These are phyloP conservation scores for Cynoglossus semilaevis DNA, from an alignment of 2,113 vertebrate genomes.

Conservation along the genomic window DNA sequence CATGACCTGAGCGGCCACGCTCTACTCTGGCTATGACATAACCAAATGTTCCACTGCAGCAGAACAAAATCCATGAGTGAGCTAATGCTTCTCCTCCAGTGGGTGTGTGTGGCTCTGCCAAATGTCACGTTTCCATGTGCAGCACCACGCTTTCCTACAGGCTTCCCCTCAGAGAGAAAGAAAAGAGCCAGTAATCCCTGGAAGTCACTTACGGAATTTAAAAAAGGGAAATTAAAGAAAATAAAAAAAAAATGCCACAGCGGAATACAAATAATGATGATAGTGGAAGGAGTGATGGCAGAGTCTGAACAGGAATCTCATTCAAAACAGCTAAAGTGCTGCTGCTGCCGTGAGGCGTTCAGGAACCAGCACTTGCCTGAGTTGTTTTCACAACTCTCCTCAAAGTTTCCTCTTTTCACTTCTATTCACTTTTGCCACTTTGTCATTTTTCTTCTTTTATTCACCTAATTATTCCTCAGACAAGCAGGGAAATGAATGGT, in stretches of 20 bases:
- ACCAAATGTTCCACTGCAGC: conserved; percentile 59
- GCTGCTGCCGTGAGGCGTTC: conserved; percentile 15
- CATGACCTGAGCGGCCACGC: conserved; percentile 16
- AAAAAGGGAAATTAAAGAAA: conserved; percentile 25
- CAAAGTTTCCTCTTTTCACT: conserved; percentile 35
- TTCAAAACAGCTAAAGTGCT: conserved; percentile 35
- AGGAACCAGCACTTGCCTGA: conserved; percentile 29
- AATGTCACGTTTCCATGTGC: conserved; percentile 48
- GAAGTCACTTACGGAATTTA: conserved; percentile 37
- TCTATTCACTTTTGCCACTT: conserved; percentile 9
- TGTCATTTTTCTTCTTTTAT: conserved; percentile 6
- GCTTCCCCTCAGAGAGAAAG: conserved; percentile 31
- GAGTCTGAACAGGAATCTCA: conserved; percentile 34
- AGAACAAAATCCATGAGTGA: conserved; percentile 53
- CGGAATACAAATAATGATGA: conserved; percentile 41
- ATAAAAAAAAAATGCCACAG: conserved; percentile 30
- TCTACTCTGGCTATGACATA: conserved; percentile 46
- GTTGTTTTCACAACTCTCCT: conserved; percentile 7
- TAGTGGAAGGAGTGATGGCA: conserved; percentile 51
- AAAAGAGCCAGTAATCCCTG: background rate
- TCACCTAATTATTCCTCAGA: conserved; percentile 7
- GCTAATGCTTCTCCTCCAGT: conserved; percentile 45
- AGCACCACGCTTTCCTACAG: conserved; percentile 54
- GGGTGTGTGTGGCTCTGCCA: conserved; percentile 42
- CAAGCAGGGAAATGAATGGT: background rate